Conservation (phyloP, 2,113 vertebrate species). For the Bos indicus region DNA sequence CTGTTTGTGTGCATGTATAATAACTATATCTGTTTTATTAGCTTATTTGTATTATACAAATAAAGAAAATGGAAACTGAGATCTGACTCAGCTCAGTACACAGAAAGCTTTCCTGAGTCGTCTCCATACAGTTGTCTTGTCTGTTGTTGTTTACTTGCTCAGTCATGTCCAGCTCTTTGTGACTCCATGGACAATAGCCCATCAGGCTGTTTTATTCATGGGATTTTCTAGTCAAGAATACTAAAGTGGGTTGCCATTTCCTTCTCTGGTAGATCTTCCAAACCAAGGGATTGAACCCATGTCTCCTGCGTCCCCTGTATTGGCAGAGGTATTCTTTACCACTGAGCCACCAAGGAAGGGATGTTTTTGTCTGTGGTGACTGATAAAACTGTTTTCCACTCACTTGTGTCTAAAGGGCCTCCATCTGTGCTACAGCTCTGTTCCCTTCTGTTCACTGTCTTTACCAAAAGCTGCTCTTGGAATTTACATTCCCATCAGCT, state of each 20-base stretch:
- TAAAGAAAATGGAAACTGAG: background rate
- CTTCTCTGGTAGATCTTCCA: background rate
- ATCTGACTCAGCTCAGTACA: background rate
- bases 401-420: background rate
- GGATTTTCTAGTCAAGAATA: background rate
- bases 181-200: background rate
- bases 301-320: background rate
- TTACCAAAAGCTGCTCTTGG: background rate
- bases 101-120: background rate
- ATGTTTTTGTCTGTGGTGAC: background rate
- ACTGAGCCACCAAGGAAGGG: background rate
- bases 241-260: background rate
- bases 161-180: background rate
- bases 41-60: background rate
- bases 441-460: background rate
- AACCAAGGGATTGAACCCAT: background rate
- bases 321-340: background rate
- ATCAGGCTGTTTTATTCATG: background rate
- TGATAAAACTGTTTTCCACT: background rate
- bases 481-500: background rate
- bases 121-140: background rate
- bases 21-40: background rate
- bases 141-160: background rate
- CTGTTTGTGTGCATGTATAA: background rate
- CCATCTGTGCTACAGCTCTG: background rate